phyloP scores from a whole-genome alignment of 2,888 invertebrate species.

The Ryuthela nishihirai region DNA sequence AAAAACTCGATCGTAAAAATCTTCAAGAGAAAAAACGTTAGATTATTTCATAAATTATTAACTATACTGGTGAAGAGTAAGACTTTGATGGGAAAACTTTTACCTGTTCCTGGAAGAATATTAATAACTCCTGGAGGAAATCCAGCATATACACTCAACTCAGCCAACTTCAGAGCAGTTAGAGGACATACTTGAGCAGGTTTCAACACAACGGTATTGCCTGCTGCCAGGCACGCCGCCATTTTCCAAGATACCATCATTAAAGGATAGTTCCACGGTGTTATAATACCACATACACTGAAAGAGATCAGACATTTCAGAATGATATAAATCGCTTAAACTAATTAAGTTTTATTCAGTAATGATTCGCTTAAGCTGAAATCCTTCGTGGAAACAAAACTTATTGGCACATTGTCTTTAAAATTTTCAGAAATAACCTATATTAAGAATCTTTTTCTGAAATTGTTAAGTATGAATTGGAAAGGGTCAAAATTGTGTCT shows the following conservation, averaged over 20 bases:
- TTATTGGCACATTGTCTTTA: too few relatives aligned
- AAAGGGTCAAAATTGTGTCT: too few relatives aligned
- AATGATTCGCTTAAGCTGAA: too few relatives aligned
- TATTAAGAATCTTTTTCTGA: too few relatives aligned
- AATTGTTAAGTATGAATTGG: too few relatives aligned
- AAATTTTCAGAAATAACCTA: too few relatives aligned
- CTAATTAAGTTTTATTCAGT: background rate
- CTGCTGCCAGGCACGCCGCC: conserved; percentile 94
- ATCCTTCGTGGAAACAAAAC: too few relatives aligned
- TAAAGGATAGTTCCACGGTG: conserved; percentile 90
- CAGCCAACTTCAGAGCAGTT: conserved; percentile 92
- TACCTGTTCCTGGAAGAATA: conserved; percentile 77
- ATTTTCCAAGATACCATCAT: conserved; percentile 99
- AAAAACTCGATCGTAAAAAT: too few relatives aligned
- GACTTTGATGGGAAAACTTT: too few relatives aligned
- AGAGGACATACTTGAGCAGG: conserved; percentile 82
- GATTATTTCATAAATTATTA: background rate
- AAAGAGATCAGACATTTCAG: conserved; percentile 30
- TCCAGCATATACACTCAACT: conserved; percentile 82
- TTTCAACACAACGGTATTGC: conserved; percentile 93
- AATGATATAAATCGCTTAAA: background rate
- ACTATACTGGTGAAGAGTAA: too few relatives aligned
- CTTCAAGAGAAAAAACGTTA: too few relatives aligned
- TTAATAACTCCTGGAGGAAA: conserved; percentile 94
- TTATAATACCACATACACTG: conserved; percentile 63